Evolutionary conservation across 2,113 vertebrate genomes (phyloP), one percentile per base, ranked within the genome.

Genomic region (Mugil cephalus): DNA sequence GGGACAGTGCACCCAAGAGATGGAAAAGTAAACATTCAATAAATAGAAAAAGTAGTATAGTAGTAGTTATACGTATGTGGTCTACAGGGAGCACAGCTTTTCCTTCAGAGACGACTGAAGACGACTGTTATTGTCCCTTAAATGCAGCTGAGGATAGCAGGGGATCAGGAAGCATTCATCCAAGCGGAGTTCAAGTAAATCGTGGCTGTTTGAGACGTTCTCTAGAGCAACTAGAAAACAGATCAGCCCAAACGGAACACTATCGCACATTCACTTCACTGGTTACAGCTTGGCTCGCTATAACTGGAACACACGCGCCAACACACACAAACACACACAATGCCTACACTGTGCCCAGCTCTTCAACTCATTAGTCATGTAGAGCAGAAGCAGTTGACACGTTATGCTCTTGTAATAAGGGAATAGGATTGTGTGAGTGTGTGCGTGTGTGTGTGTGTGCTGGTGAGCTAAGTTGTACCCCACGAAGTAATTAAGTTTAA

Each of bases 281-380:
- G 48, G 63, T 34, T 43, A 42, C 48, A 34, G 63, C 36, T 42
- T 24, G 24, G 35, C 62, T 52, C 48, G 52, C 19, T n/a, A 18
- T 9, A 17, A 10, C 46, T 42, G 40, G 18, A 15, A n/a, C 15
- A 45, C 47, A 46, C n/a, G 11, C 17, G 10, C 17, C 0, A 17
- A 15, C 13, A 18, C 54, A 38, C 24, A 40, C 24, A 30, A 30
- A 14, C 10, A 18, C 60, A 64, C 17, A 35, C 14, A 61, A 34
- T 36, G 12, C 54, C 45, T 13, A 55, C 36, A 62, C 52, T 60
- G 36, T 46, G 51, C 63, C n/a, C 30, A 38, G 62, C 45, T 30
- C 36, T 45, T 43, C 21, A 53, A 24, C 42, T 69, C 63, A 69
- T 77, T 77, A 72, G 50, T 68, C 68, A 75, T 75, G 66, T 69